Percentiles rank a stretch among this genome's conserved stretches.
Conservation (phyloP, 2,888 invertebrate genomes). For the Thecophora atra region DNA sequence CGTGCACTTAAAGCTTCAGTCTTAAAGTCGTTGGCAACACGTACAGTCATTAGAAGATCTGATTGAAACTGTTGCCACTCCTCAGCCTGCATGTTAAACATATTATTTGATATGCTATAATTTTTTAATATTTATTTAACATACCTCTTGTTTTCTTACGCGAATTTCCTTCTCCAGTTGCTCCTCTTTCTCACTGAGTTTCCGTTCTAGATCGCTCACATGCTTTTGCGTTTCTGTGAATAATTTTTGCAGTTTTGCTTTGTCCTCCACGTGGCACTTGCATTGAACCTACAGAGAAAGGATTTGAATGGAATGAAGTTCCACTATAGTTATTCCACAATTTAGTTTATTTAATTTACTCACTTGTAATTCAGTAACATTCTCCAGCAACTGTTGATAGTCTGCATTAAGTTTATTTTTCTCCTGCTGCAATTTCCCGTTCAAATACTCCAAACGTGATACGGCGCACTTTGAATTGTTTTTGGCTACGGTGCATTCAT, state of each 20-base stretch:
- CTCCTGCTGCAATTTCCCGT: constrained; percentile 79
- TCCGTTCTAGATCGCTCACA: constrained; percentile 75
- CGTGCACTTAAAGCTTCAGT: constrained; percentile 94
- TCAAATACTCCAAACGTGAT: constrained; percentile 82
- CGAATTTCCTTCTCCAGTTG: constrained; percentile 73
- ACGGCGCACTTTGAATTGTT: constrained; percentile 89
- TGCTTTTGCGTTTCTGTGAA: constrained; percentile 82
- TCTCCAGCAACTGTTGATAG: constrained; percentile 78
- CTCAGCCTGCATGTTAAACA: constrained; percentile 68
- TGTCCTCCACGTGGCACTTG: constrained; percentile 66
- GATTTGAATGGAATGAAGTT: not conserved
- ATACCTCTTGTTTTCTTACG: constrained; percentile 72
- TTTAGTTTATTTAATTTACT: too few species aligned
- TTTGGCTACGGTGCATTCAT: constrained; percentile 79
- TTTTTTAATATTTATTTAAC: too few species aligned
- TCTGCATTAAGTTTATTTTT: constrained; percentile 76
- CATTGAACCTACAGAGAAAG: constrained; percentile 56
- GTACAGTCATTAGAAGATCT: constrained; percentile 90
- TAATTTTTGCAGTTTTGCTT: constrained; percentile 62
- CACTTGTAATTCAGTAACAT: constrained; percentile 73
- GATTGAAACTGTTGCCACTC: constrained; percentile 97
- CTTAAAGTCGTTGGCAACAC: constrained; percentile 96
- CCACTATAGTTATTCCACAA: not conserved
- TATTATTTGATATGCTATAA: too few species aligned
- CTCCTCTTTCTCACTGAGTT: constrained; percentile 74